Base-by-base conservation (phyloP, 2,797 vertebrate genomes). In the Cottoperca gobio region DNA sequence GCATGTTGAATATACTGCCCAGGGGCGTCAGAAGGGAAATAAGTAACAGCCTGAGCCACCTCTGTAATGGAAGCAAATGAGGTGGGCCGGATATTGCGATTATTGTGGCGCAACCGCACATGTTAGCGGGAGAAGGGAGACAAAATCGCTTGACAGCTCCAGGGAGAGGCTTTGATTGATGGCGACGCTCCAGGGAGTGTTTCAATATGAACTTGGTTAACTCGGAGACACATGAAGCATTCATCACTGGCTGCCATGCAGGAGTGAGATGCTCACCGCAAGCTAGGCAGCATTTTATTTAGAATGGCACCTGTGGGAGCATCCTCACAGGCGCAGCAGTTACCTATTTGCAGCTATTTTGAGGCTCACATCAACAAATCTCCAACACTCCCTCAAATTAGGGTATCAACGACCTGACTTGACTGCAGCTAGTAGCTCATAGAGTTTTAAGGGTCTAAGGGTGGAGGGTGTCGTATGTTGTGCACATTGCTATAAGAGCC, bases 201-300 rank as follows among this genome's bases (percentile, higher is more conserved):
- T 90, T 89, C 86, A 81, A 55, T 86, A 85, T 87, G 89, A 90
- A 91, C 86, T 90, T 83, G 81, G 84, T 91, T 91, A 90, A 91
- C 79, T 90, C 60, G 1, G 69, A 88, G 79, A 82, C 83, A 76
- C 87, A 42, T 33, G 73, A 81, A 81, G 85, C 89, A 89, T 91
- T 91, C 83, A 90, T 92, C 91, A 90, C 55, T 5, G 0, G 61
- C 81, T 87, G 86, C 86, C 86, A 83, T 24, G 24, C 65, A 67
- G 67, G 85, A 90, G 75, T 80, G 82, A 86, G 83, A 86, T 40
- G 82, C 82, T 81, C 72, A 76, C 71, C 40, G 26, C 64, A 6
- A 84, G 84, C 73, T 14, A 77, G 79, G 70, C 71, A 39, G 81
- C 73, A 24, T 86, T 87, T 92, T 81, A 85, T 91, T 90, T 85